A percentile compares a stretch with the other conserved stretches of the same genome.
phyloP scores from a whole-genome alignment of 2,113 vertebrate genomes.

The Chrysemys picta region DNA sequence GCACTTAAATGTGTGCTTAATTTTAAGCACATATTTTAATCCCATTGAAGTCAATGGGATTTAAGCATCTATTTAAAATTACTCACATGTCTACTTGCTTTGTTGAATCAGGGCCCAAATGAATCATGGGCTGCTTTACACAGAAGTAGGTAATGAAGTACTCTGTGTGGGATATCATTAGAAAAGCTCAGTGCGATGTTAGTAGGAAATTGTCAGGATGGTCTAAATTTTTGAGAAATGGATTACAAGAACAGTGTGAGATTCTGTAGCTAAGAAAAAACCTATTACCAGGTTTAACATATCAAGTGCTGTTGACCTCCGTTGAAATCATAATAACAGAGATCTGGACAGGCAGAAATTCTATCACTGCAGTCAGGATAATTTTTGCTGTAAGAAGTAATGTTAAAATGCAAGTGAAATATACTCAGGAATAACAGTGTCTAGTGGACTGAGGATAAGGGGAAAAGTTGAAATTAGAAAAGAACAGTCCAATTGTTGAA shows the following conservation, averaged over 20 bases:
- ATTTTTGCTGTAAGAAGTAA: neutral
- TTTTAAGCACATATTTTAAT: neutral
- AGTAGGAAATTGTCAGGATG: neutral
- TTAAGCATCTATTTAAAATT: neutral
- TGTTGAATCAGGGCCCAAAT: neutral
- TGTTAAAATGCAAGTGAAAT: neutral
- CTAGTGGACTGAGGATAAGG: neutral
- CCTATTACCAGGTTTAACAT: neutral
- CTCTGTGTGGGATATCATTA: neutral
- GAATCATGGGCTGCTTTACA: neutral
- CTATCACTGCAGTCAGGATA: neutral
- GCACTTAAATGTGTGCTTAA: neutral
- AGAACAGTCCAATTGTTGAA: neutral
- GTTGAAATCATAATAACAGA: neutral
- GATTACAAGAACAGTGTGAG: neutral
- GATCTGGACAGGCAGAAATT: neutral
- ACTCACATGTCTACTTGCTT: rapidly evolving
- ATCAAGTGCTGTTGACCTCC: neutral
- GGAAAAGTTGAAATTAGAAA: neutral
- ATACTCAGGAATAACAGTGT: neutral
- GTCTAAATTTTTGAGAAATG: neutral
- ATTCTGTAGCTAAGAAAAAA: neutral
- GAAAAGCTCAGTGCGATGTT: neutral
- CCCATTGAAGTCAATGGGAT: neutral
- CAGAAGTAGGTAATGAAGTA: neutral